Evolutionary conservation across 2,888 invertebrate genomes (phyloP).

Genomic region (Petrolisthes manimaculis): DNA sequence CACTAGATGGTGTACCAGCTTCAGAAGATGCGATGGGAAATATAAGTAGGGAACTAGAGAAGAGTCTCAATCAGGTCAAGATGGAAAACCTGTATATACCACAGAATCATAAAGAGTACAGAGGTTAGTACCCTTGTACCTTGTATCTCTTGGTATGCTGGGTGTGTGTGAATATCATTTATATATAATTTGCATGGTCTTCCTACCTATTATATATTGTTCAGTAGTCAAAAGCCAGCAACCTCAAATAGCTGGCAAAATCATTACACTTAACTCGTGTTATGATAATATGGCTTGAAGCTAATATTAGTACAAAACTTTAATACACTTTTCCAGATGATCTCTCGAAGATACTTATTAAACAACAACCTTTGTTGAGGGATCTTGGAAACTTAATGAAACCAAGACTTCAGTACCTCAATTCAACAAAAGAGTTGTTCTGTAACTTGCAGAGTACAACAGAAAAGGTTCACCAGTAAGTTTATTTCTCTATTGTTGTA

Average conservation of each 20-base stretch:
- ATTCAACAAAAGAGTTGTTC: conserved; percentile 15
- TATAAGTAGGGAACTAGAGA: not conserved
- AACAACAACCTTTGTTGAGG: not conserved
- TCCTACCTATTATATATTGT: too few species aligned
- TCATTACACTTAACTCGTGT: not conserved
- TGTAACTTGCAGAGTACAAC: conserved; percentile 9
- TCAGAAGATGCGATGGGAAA: not conserved
- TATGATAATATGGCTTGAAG: not conserved
- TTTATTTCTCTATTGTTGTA: not conserved
- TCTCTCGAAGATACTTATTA: not conserved
- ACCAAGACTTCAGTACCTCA: not conserved
- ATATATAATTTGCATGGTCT: too few species aligned
- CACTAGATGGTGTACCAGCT: not conserved
- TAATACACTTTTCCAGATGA: conserved; percentile 16
- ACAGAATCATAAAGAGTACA: not conserved
- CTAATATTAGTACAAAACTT: not conserved
- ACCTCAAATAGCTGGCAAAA: too few species aligned
- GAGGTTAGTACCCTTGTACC: not conserved
- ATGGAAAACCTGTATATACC: not conserved
- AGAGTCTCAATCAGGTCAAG: conserved; percentile 6
- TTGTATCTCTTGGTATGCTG: too few species aligned
- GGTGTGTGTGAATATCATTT: not conserved
- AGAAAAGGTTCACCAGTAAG: conserved; percentile 27
- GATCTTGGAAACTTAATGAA: conserved; percentile 4
- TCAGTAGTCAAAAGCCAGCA: too few species aligned